These are phyloP conservation scores for Halcyon chelicuti DNA, from an alignment of 2,797 vertebrate genomes.

Conservation along the genomic window DNA sequence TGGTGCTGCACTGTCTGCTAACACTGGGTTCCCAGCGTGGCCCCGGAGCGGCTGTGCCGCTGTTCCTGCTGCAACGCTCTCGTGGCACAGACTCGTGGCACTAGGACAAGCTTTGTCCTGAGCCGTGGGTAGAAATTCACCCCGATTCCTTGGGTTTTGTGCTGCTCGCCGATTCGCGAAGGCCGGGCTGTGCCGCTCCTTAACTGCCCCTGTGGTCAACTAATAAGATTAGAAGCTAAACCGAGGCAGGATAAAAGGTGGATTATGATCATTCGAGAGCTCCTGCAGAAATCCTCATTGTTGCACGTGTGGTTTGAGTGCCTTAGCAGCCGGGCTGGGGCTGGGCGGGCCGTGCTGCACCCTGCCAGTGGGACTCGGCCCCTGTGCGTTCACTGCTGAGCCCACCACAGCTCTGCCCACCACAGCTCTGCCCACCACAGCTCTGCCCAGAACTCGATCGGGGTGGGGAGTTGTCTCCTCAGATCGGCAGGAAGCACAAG, in stretches of 20 bases:
- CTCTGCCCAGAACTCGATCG: not conserved
- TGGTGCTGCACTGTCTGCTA: rapidly evolving
- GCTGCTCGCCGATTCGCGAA: not conserved
- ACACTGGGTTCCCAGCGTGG: rapidly evolving
- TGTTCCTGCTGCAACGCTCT: not conserved
- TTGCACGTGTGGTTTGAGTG: not conserved
- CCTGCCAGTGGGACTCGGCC: rapidly evolving
- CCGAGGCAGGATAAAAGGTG: not conserved
- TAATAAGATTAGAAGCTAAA: not conserved
- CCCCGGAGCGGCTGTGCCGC: rapidly evolving
- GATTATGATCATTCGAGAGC: rapidly evolving
- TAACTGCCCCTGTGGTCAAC: not conserved
- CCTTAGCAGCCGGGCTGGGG: not conserved
- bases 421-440: not conserved
- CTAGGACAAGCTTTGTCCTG: not conserved
- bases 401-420: not conserved
- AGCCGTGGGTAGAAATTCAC: not conserved
- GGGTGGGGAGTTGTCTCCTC: slow-evolving; percentile 32
- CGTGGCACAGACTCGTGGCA: rapidly evolving
- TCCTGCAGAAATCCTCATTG: not conserved
- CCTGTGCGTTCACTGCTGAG: not conserved
- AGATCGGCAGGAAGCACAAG: rapidly evolving
- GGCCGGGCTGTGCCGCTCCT: not conserved
- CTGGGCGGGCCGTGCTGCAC: rapidly evolving
- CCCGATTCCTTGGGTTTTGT: rapidly evolving